These are phyloP conservation scores for Steromphala cineraria DNA, from an alignment of 2,888 invertebrate species.

Conservation along the genomic window DNA sequence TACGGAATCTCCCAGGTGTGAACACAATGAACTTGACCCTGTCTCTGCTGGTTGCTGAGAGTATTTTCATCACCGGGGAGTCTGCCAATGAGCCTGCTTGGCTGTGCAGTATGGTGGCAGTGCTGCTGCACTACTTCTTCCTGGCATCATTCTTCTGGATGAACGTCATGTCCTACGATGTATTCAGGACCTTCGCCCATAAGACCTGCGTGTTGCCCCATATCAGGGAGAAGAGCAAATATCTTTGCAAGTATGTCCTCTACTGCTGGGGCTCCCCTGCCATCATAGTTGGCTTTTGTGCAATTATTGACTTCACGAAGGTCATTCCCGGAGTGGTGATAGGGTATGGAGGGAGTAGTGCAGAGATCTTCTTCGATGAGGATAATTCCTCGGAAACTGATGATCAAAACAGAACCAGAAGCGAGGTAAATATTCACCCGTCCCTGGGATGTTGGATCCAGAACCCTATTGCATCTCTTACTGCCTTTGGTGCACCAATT, in stretches of 20 bases:
- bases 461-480: conserved; percentile 59
- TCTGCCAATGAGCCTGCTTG: conserved; percentile 41
- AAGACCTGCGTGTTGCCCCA: conserved; percentile 73
- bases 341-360: conserved; percentile 46
- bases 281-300: conserved; percentile 74
- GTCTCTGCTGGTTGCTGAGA: conserved; percentile 69
- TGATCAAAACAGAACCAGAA: not conserved
- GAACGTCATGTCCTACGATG: conserved; percentile 80
- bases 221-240: conserved; percentile 54
- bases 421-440: not conserved
- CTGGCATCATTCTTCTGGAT: conserved; percentile 83
- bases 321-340: conserved; percentile 46
- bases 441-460: conserved; percentile 62
- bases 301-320: conserved; percentile 64
- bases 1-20: conserved; percentile 74
- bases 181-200: conserved; percentile 75
- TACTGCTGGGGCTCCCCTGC: conserved; percentile 83
- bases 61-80: conserved; percentile 41
- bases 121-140: conserved; percentile 81
- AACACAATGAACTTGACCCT: conserved; percentile 73
- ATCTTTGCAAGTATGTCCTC: conserved; percentile 75
- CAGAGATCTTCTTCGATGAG: not conserved
- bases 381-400: not conserved
- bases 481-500: conserved; percentile 65
- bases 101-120: conserved; percentile 78